Conservation (phyloP, 2,888 invertebrate genomes). For the Drosophila nr. perissopoda region DNA sequence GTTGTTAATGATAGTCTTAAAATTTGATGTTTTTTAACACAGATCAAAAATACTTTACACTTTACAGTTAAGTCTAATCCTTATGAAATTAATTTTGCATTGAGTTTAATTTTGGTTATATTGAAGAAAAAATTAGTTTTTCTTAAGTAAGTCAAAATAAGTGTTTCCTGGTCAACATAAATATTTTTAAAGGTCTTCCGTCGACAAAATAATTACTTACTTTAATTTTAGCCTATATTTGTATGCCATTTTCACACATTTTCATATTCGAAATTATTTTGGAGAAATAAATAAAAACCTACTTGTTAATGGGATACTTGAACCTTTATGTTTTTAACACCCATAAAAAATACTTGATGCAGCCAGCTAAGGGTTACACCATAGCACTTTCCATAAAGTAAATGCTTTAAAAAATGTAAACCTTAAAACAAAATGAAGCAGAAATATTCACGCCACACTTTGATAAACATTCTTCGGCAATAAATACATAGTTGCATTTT, state of each 20-base stretch:
- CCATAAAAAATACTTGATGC: conserved; percentile 10
- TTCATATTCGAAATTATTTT: background rate
- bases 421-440: conserved; percentile 29
- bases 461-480: conserved; percentile 51
- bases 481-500: conserved; percentile 71
- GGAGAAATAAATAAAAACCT: conserved; percentile 2
- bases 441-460: conserved; percentile 56
- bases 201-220: background rate
- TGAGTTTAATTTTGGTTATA: too few relatives aligned
- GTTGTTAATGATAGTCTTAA: background rate
- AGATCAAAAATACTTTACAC: conserved; percentile 7
- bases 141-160: too few relatives aligned
- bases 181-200: background rate
- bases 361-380: conserved; percentile 30
- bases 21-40: background rate
- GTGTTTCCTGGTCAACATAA: too few relatives aligned
- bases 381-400: conserved; percentile 37
- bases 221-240: background rate
- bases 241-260: background rate
- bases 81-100: too few relatives aligned
- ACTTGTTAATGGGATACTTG: background rate
- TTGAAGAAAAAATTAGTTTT: too few relatives aligned
- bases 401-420: conserved; percentile 12
- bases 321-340: background rate
- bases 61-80: too few relatives aligned